A percentile compares a stretch with the other conserved stretches of the same genome.
Evolutionary conservation across 2,797 vertebrate genomes (phyloP).

Genomic region (Enteromius thamalakanensis): DNA sequence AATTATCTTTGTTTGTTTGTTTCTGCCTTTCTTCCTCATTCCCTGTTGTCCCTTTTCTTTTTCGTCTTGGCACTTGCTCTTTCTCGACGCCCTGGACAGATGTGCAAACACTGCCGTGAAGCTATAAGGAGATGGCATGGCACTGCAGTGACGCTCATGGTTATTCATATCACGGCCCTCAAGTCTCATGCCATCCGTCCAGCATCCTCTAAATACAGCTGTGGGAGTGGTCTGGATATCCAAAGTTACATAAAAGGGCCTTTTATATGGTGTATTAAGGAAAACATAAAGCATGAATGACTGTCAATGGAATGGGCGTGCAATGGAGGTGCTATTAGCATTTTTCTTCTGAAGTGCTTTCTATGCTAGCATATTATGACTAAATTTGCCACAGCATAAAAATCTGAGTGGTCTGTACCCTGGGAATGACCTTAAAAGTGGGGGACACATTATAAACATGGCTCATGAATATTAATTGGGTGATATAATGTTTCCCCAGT

Average conservation of each 20-base stretch:
- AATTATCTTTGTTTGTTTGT: conserved; percentile 51
- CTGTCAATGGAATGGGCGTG: not conserved
- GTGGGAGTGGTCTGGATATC: conserved; percentile 46
- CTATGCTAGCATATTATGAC: not conserved
- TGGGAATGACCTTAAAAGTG: not conserved
- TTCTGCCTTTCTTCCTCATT: conserved; percentile 33
- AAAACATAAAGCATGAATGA: conserved; percentile 20
- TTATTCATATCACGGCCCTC: conserved; percentile 60
- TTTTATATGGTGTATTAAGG: conserved; percentile 21
- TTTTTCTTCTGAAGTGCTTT: not conserved
- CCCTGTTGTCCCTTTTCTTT: conserved; percentile 30
- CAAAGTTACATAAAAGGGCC: conserved; percentile 46
- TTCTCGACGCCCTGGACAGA: conserved; percentile 46
- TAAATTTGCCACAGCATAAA: not conserved
- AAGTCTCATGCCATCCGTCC: conserved; percentile 43
- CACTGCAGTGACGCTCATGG: conserved; percentile 53
- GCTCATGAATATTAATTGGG: not conserved
- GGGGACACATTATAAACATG: not conserved
- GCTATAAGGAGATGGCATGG: conserved; percentile 55
- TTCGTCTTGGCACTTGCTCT: conserved; percentile 34
- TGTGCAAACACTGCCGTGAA: conserved; percentile 59
- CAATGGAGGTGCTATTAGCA: not conserved
- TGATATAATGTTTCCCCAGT: not conserved
- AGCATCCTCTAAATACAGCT: conserved; percentile 39
- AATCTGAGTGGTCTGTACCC: not conserved